Evolutionary conservation across 1,140 invertebrate species (phyloP), one percentile per base, ranked within the genome.

Genomic region (Drosophila dunni): DNA sequence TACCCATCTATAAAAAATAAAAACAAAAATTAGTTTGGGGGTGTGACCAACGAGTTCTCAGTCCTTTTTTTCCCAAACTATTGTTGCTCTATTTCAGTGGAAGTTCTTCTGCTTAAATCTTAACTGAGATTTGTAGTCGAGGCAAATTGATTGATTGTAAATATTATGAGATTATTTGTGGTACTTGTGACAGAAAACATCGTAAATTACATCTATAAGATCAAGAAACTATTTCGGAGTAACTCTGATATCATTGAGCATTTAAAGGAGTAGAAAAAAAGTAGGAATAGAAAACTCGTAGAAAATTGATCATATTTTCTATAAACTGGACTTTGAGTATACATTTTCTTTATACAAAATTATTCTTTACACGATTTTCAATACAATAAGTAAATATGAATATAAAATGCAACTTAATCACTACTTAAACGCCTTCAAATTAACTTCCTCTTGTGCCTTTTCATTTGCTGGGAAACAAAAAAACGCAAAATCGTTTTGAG

Each of bases 1-100:
- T 75, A 17, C 48, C 36, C 50, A 57, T 56, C 70, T 50, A 74
- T 74, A 67, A 73, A 70, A 68, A 44, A 20, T 20, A 20, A 20
- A 20, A 20, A 20, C 17, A 34, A 2, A 42, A 8, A 56, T 56
- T 56, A 11, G 53, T 56, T 56, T 6, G 34, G 15, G 53, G 53
- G 53, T 24, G 53, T 56, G 17, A 1, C 36, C n/a, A 53, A 36
- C 8, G 33, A 53, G n/a, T 53, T 36, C 50, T 3, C n/a, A 7
- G 10, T 48, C 45, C 17, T 20, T 20, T 20, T n/a, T 4, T 11
- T 17, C 20, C 45, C 2, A 11, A 11, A 11, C 4, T 11, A 4
- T 40, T 40, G 38, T 40, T 40, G 38, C 15, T 11, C 17, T 10
- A 20, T 36, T 36, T 53, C 50, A 53, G 29, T 36, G 15, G 50